Evolutionary conservation across 2,797 vertebrate genomes (phyloP).

Genomic region (Gallinago nigripennis): DNA sequence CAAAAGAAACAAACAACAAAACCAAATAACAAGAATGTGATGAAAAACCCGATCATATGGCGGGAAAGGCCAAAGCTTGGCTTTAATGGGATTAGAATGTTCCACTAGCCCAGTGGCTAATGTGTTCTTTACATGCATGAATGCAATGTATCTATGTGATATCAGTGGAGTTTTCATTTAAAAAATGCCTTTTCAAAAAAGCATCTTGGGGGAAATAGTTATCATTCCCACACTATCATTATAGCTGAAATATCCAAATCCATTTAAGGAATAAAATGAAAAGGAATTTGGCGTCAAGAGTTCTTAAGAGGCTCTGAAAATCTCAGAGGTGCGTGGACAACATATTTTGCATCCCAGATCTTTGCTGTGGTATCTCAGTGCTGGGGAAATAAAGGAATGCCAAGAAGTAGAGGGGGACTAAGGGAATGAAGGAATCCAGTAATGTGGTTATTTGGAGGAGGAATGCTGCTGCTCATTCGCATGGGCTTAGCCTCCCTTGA

Average conservation of each 20-base stretch:
- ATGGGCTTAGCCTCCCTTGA: background rate
- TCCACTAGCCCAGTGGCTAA: background rate
- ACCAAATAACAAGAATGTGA: background rate
- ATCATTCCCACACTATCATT: constrained; percentile 38
- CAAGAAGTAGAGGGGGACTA: background rate
- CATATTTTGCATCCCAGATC: background rate
- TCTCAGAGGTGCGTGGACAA: background rate
- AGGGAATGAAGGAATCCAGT: background rate
- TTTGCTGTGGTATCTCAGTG: background rate
- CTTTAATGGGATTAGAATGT: background rate
- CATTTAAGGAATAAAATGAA: constrained; percentile 51
- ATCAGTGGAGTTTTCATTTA: background rate
- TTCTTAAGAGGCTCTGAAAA: background rate
- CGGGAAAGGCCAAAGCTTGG: background rate
- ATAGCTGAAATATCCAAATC: background rate
- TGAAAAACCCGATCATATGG: rapidly evolving
- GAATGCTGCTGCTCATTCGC: rapidly evolving
- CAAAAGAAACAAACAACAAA: background rate
- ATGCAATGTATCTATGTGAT: rapidly evolving
- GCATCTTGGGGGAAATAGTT: constrained; percentile 22
- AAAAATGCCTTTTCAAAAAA: background rate
- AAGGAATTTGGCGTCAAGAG: background rate
- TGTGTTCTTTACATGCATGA: background rate
- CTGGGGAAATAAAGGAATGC: background rate
- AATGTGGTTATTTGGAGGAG: background rate